Percentiles rank a stretch among this genome's conserved stretches.
phyloP scores from a whole-genome alignment of 2,797 vertebrate species.

The Chiroxiphia lanceolata region DNA sequence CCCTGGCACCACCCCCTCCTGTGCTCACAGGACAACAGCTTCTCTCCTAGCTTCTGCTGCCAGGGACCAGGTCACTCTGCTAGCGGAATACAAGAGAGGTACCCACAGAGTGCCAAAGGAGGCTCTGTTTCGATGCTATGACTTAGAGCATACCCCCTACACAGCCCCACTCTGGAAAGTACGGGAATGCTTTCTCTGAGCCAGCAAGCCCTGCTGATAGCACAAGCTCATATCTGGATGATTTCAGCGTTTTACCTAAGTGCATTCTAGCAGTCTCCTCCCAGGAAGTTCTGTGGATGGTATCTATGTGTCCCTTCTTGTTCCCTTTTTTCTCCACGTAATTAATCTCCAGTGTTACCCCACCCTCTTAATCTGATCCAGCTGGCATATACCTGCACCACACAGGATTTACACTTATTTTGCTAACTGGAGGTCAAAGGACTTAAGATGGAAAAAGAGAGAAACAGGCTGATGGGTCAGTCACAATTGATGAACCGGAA shows the following conservation, averaged over 20 bases:
- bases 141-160: background rate
- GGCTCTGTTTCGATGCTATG: background rate
- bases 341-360: constrained; percentile 20
- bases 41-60: background rate
- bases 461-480: background rate
- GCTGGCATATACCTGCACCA: background rate
- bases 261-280: background rate
- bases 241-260: background rate
- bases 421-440: background rate
- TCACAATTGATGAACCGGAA: background rate
- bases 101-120: background rate
- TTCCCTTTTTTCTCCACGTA: background rate
- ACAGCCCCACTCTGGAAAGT: background rate
- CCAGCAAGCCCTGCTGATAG: background rate
- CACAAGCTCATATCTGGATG: background rate
- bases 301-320: constrained; percentile 44
- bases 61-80: background rate
- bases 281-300: constrained; percentile 9
- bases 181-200: background rate
- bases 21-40: background rate
- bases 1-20: background rate
- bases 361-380: constrained; percentile 44
- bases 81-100: background rate
- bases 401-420: constrained; percentile 43
- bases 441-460: background rate